Conservation (phyloP, 2,888 invertebrate species). For the Vandiemenella viatica region DNA sequence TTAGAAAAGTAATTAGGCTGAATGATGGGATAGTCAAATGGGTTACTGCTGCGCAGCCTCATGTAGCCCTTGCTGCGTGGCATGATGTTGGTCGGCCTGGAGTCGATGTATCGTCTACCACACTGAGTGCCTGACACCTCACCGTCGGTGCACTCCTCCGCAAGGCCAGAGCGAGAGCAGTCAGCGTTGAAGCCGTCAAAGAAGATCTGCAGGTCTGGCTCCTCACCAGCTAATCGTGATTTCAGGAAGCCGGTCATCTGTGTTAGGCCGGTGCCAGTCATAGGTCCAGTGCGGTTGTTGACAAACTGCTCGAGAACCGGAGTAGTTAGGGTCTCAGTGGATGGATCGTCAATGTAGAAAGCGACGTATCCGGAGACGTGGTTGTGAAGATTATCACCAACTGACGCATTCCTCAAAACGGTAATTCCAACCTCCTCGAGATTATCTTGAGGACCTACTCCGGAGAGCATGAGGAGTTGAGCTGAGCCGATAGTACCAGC, state of each 20-base stretch:
- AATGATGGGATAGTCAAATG: conserved; percentile 33
- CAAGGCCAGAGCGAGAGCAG: conserved; percentile 19
- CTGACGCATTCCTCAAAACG: conserved; percentile 42
- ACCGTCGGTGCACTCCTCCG: conserved; percentile 19
- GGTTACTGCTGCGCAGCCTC: conserved; percentile 30
- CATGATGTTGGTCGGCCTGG: conserved; percentile 23
- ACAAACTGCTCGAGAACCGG: conserved; percentile 41
- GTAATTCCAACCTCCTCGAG: conserved; percentile 38
- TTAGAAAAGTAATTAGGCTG: conserved; percentile 35
- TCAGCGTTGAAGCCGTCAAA: conserved; percentile 29
- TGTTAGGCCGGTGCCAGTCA: conserved; percentile 48
- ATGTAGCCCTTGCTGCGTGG: conserved; percentile 23
- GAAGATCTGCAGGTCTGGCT: conserved; percentile 48
- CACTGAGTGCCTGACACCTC: too few relatives aligned
- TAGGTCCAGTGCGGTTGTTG: conserved; percentile 40
- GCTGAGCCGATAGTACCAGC: conserved; percentile 82
- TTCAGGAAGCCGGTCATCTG: conserved; percentile 50
- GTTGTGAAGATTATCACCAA: conserved; percentile 49
- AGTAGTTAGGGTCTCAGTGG: conserved; percentile 19
- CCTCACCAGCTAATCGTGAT: conserved; percentile 40
- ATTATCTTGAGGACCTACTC: conserved; percentile 37
- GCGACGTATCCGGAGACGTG: conserved; percentile 44
- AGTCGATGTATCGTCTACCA: neutral
- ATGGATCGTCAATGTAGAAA: conserved; percentile 31
- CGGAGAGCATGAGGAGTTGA: conserved; percentile 78